Percentiles rank a stretch among this genome's conserved stretches.
Conservation (phyloP, 1,140 invertebrate species). For the Hydropsyche tenuis region DNA sequence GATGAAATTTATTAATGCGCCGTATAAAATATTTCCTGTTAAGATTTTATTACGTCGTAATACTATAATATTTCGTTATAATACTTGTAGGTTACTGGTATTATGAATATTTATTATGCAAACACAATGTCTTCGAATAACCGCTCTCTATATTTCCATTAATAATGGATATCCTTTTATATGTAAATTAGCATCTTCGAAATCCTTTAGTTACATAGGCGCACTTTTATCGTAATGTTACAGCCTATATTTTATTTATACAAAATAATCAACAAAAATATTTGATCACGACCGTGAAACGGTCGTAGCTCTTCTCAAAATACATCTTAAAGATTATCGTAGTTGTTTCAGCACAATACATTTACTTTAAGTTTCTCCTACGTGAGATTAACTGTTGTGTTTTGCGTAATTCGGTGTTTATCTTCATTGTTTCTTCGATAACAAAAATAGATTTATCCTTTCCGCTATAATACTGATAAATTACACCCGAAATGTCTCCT, state of each 20-base stretch:
- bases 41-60: neutral
- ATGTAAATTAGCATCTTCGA: neutral
- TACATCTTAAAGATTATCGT: too few relatives aligned
- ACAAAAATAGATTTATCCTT: too few relatives aligned
- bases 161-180: conserved; percentile 1
- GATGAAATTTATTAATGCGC: too few relatives aligned
- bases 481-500: neutral
- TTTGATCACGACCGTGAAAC: too few relatives aligned
- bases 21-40: neutral
- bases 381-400: neutral
- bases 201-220: neutral
- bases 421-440: neutral
- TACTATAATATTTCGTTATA: neutral
- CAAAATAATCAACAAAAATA: too few relatives aligned
- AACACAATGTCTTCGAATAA: neutral
- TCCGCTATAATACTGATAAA: neutral
- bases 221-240: too few relatives aligned
- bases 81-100: neutral
- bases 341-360: too few relatives aligned
- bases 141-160: neutral
- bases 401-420: neutral
- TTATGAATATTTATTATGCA: conserved; percentile 1
- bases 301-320: too few relatives aligned
- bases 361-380: neutral
- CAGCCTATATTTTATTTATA: too few relatives aligned